Evolutionary conservation across 2,113 vertebrate species (phyloP), one percentile per base, ranked within the genome.

Genomic region (Phycodurus eques): DNA sequence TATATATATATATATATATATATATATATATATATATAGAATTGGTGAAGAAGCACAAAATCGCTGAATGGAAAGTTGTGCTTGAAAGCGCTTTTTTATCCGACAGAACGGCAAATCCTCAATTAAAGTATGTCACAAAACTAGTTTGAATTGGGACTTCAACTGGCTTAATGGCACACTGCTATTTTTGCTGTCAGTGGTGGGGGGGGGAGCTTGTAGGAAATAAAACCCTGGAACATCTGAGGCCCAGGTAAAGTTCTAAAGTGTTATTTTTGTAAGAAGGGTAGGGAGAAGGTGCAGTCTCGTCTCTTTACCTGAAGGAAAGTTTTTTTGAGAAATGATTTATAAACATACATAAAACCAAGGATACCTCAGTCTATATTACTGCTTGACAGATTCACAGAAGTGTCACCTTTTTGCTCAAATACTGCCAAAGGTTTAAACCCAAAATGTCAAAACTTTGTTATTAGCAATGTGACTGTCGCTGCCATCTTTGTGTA

Each of bases 41-140:
- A 83, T 90, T 91, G 89, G 83, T 90, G 84, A 78, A 91, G 84
- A 78, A 91, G 90, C 90, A 91, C 90, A 89, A 91, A 89, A 92
- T 92, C 87, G 74, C 74, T 81, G 78, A 81, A 85, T 90, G 83
- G 88, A 90, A 90, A 86, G 84, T 88, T 88, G 85, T 88, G 81
- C 88, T 89, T 88, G 81, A 91, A 90, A 91, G 88, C 89, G 78
- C 76, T 85, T 86, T 90, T 87, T 66, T 17, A 66, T 88, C 81
- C 70, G 64, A 85, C 87, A 86, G 62, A 77, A 88, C 87, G 87
- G 71, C 85, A 85, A 88, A 90, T 91, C 87, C 88, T 87, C 88
- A 87, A 91, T 92, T 90, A 90, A 91, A 88, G 87, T 83, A 77
- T 90, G 88, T 87, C 86, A 87, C 83, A 88, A 85, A 91, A 88